Evolutionary conservation across 2,888 invertebrate species (phyloP).

Genomic region (Zaprionus lineosus): DNA sequence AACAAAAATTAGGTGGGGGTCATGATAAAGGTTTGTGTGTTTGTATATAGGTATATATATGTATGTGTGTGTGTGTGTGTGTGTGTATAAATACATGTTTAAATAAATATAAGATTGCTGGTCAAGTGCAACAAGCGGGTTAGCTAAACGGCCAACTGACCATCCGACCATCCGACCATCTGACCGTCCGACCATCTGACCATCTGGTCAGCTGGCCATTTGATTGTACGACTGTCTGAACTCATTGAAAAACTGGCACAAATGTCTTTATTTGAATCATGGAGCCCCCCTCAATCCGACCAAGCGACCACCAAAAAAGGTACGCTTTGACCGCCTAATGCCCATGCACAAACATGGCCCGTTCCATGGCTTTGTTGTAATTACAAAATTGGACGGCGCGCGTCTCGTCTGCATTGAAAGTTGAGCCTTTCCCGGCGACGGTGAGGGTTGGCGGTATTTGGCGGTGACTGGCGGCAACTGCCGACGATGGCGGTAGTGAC

Average conservation of each 20-base stretch:
- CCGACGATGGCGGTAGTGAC: too few relatives aligned
- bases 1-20: slow-evolving; percentile 43
- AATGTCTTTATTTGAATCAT: slow-evolving; percentile 64
- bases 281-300: too few relatives aligned
- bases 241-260: slow-evolving; percentile 63
- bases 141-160: slow-evolving; percentile 23
- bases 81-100: too few relatives aligned
- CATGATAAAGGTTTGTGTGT: slow-evolving; percentile 16
- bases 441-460: too few relatives aligned
- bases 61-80: background rate
- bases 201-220: slow-evolving; percentile 5
- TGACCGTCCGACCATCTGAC: too few relatives aligned
- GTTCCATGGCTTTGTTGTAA: slow-evolving; percentile 54
- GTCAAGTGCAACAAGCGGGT: slow-evolving; percentile 15
- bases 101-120: too few relatives aligned
- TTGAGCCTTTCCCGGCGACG: slow-evolving; percentile 15
- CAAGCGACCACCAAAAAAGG: slow-evolving; percentile 34
- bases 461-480: too few relatives aligned
- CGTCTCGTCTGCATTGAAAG: slow-evolving; percentile 57
- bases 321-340: slow-evolving; percentile 41
- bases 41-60: background rate
- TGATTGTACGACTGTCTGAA: slow-evolving; percentile 20
- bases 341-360: slow-evolving; percentile 26
- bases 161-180: too few relatives aligned
- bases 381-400: slow-evolving; percentile 67